phyloP scores from a whole-genome alignment of 2,888 invertebrate species.

The Erebia epiphron region DNA sequence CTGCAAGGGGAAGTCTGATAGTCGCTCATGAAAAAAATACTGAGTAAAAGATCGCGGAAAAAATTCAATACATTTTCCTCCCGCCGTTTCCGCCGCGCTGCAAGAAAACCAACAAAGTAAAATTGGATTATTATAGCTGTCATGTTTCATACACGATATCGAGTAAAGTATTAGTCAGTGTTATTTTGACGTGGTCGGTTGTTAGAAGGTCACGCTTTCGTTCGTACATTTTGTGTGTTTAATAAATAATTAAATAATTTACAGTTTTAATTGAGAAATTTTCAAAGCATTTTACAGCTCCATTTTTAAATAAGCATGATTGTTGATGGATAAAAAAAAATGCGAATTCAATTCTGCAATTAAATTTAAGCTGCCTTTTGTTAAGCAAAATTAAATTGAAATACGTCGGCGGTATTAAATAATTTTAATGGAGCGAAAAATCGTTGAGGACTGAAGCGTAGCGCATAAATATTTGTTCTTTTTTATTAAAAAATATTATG shows the following conservation, averaged over 20 bases:
- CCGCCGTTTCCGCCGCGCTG: slow-evolving; percentile 5
- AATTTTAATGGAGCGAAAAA: slow-evolving; percentile 7
- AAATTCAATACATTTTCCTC: slow-evolving; percentile 14
- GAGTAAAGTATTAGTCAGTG: slow-evolving; percentile 13
- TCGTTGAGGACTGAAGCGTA: not conserved
- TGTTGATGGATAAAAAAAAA: not conserved
- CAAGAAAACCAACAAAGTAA: slow-evolving; percentile 8
- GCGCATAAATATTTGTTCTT: not conserved
- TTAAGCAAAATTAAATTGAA: not conserved
- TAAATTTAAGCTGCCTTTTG: not conserved
- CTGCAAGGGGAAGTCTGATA: not conserved
- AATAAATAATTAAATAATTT: too few species aligned
- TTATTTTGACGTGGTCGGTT: slow-evolving; percentile 8
- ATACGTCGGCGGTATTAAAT: slow-evolving; percentile 5
- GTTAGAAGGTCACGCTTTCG: slow-evolving; percentile 3
- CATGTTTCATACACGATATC: slow-evolving; percentile 14
- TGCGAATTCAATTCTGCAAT: not conserved
- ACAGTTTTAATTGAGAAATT: too few species aligned
- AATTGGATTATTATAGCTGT: slow-evolving; percentile 24
- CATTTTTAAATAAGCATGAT: too few species aligned
- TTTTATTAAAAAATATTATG: too few species aligned
- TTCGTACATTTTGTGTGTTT: not conserved
- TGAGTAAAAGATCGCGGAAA: not conserved
- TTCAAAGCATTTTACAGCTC: too few species aligned
- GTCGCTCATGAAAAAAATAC: not conserved